Evolutionary conservation across 2,797 vertebrate genomes (phyloP).

Genomic region (Pithecia hirsuta): DNA sequence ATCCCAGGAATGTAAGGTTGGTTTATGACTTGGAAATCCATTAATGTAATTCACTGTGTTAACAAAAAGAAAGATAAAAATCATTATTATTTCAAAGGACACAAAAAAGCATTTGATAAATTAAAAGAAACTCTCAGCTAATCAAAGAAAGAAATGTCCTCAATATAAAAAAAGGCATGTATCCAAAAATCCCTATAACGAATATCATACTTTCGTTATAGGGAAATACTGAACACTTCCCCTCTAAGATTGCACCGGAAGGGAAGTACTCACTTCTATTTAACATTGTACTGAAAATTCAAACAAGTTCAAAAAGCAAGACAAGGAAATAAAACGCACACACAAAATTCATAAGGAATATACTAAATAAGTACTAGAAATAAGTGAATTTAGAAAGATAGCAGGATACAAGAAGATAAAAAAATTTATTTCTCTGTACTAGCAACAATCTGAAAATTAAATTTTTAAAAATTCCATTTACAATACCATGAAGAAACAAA

Average conservation of each 20-base stretch:
- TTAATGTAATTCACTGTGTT: neutral
- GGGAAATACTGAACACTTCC: neutral
- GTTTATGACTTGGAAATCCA: neutral
- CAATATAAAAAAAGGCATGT: neutral
- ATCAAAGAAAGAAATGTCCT: neutral
- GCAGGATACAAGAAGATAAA: neutral
- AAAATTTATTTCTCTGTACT: neutral
- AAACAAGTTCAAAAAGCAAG: neutral
- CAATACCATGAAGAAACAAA: neutral
- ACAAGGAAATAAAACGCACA: neutral
- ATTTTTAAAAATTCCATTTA: neutral
- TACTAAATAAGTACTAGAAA: neutral
- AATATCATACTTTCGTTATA: neutral
- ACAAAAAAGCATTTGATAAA: neutral
- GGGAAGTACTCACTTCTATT: neutral
- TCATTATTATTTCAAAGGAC: neutral
- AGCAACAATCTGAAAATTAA: neutral
- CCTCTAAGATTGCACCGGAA: neutral
- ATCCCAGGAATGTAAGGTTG: neutral
- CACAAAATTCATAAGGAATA: neutral
- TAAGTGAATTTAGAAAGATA: neutral
- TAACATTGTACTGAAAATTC: neutral
- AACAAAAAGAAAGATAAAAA: neutral
- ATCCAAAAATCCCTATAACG: neutral
- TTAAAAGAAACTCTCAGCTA: neutral